Evolutionary conservation across 2,888 invertebrate genomes (phyloP).

Genomic region (Orthonychiurus folsomi): DNA sequence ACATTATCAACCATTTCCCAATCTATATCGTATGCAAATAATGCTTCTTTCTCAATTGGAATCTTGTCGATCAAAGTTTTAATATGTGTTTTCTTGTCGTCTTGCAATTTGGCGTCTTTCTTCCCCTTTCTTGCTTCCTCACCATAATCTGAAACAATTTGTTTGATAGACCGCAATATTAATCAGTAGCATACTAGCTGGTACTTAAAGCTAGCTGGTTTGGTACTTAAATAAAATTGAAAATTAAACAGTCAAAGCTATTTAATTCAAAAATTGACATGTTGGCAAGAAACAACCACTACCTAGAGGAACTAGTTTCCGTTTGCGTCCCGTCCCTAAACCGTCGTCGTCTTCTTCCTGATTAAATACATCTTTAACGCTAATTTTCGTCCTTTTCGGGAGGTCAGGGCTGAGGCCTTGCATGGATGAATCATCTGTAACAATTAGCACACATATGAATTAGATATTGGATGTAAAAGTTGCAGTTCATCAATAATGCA

Average conservation of each 20-base stretch:
- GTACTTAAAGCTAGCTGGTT: too few species aligned
- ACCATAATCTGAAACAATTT: constrained; percentile 56
- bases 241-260: too few species aligned
- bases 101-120: constrained; percentile 62
- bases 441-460: too few species aligned
- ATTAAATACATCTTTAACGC: constrained; percentile 76
- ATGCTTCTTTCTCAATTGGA: constrained; percentile 91
- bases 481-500: constrained; percentile 1
- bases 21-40: constrained; percentile 90
- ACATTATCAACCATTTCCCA: constrained; percentile 71
- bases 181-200: too few species aligned
- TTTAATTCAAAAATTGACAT: too few species aligned
- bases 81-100: constrained; percentile 92
- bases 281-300: constrained; percentile 35
- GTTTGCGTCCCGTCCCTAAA: constrained; percentile 54
- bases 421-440: constrained; percentile 34
- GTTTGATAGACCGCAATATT: too few species aligned
- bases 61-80: constrained; percentile 97
- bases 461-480: too few species aligned
- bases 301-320: constrained; percentile 71
- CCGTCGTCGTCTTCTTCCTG: constrained; percentile 59
- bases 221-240: too few species aligned
- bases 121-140: constrained; percentile 47
- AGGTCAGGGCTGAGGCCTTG: constrained; percentile 34
- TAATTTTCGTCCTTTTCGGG: constrained; percentile 59